These are phyloP conservation scores for Pemphigus obesinymphae DNA, from an alignment of 1,140 invertebrate species.

Conservation along the genomic window DNA sequence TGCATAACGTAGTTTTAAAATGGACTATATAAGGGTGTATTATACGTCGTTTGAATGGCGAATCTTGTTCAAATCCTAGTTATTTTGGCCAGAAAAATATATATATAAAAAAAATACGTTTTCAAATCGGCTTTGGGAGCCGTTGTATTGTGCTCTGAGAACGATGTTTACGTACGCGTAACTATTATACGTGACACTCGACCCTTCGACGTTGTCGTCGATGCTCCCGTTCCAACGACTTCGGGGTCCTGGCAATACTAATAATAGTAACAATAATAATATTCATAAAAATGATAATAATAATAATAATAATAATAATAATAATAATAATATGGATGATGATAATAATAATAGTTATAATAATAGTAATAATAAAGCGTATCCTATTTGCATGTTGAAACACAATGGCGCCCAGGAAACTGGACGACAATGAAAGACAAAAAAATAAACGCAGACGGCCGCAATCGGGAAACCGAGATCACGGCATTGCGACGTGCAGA, in stretches of 20 bases:
- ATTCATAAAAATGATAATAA: no score
- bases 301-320: background rate
- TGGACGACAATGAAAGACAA: slow-evolving; percentile 9
- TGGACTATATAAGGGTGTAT: no score
- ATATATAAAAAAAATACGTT: no score
- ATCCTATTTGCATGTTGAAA: background rate
- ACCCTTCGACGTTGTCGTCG: background rate
- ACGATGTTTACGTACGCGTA: no score
- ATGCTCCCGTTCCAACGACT: background rate
- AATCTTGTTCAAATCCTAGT: no score
- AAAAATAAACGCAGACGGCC: background rate
- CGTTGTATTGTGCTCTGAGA: no score
- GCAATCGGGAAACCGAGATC: background rate
- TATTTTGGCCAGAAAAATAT: no score
- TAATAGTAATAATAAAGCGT: background rate
- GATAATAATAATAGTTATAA: background rate
- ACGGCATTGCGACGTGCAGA: background rate
- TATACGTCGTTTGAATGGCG: no score
- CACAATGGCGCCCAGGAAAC: background rate
- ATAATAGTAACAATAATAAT: slow-evolving; percentile 1
- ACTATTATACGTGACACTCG: background rate
- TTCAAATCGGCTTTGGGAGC: background rate
- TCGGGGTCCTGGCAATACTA: background rate
- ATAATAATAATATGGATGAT: background rate
- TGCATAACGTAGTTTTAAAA: background rate